Evolutionary conservation across 2,113 vertebrate genomes (phyloP).

Genomic region (Vidua macroura): DNA sequence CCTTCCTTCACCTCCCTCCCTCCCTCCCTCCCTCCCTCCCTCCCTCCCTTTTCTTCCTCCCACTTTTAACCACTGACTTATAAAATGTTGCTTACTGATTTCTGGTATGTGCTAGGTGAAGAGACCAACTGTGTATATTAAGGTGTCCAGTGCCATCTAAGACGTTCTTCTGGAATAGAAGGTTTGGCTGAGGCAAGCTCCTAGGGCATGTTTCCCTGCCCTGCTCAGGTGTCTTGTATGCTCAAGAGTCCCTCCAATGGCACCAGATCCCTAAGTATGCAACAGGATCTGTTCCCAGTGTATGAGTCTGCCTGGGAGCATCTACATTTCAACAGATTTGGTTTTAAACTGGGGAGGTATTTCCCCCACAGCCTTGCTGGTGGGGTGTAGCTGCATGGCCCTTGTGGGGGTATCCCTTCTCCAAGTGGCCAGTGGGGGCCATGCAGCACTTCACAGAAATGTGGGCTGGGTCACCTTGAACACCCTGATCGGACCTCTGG

Average conservation of each 20-base stretch:
- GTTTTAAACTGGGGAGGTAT: background rate
- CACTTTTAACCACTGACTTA: background rate
- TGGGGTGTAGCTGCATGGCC: background rate
- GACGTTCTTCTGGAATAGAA: background rate
- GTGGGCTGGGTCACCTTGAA: background rate
- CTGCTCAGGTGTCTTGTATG: background rate
- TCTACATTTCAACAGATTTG: background rate
- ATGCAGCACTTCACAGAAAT: background rate
- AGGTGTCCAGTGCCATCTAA: background rate
- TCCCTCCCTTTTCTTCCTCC: background rate
- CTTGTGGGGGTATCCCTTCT: background rate
- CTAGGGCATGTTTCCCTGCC: background rate
- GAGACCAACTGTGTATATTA: background rate
- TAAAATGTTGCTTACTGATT: background rate
- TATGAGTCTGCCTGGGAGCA: background rate
- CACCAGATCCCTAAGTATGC: background rate
- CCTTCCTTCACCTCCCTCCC: background rate
- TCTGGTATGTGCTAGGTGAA: background rate
- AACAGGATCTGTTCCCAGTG: background rate
- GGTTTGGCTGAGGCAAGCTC: background rate
- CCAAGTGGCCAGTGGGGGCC: fast-evolving
- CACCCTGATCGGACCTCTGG: background rate
- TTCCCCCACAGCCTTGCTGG: background rate
- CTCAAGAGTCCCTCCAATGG: background rate
- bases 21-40: background rate